Evolutionary conservation across 2,888 invertebrate genomes (phyloP), one percentile per base, ranked within the genome.

Genomic region (Apamea crenata): DNA sequence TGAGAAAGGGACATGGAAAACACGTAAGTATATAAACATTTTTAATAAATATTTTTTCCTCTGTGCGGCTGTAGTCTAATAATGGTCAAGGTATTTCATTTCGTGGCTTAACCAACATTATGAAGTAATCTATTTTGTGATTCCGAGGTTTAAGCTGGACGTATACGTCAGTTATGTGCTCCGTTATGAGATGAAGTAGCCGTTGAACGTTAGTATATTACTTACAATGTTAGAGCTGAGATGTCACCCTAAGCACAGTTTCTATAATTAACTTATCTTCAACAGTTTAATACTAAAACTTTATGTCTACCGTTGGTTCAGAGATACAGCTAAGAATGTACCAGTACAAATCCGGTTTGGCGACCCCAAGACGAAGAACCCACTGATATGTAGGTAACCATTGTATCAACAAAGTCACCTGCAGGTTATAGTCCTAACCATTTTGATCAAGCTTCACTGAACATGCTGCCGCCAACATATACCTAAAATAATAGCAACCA

Each of bases 141-240:
- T 50, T 50, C 50, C 18, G 18, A 18, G 18, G 5, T 50, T 50
- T 16, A 18, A 50, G 50, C 18, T 18, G 47, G 4, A 47, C 47
- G 47, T 25, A 56, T 29, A 61, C 18, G n/a, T 67, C 66, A 25
- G 29, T 32, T 61, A 44, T 63, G 59, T 81, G 61, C 32, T 70
- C 25, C 44, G 7, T 67, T 81, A 63, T 63, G 40, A 68, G 12
- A 59, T 44, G 1, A 21, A 53, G 67, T 53, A 29, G n/a, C n/a
- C 47, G 32, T 1, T 4, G 32, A 18, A 25, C 32, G 12, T 32
- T 21, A 44, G 14, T 12, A 65, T 47, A 63, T 77, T 44, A 69
- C 10, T 32, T 10, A 21, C n/a, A 1, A 21, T 32, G 53, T 53
- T 44, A 32, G 29, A 21, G 4, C 25, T 2, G 1, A 21, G 6